Conservation (phyloP, 2,797 vertebrate genomes). For the Vireo griseus region DNA sequence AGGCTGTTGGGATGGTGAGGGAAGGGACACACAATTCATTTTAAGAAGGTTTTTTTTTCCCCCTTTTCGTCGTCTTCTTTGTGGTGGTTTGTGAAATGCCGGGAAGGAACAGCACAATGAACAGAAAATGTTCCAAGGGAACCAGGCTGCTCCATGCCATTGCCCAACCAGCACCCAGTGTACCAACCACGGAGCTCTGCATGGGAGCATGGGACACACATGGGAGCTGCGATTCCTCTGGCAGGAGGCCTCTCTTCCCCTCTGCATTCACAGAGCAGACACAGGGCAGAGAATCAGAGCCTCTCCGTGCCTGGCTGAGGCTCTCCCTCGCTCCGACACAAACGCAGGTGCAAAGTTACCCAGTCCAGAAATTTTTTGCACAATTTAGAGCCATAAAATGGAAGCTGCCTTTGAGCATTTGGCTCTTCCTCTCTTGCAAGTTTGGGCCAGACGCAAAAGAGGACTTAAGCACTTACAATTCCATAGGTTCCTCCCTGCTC, state of each 20-base stretch:
- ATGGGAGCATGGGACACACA: not conserved
- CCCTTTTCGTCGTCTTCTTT: not conserved
- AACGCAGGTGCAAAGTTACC: slow-evolving; percentile 27
- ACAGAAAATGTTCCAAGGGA: slow-evolving; percentile 31
- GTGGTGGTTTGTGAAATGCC: slow-evolving; percentile 50
- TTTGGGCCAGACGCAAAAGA: slow-evolving; percentile 51
- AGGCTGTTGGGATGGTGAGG: not conserved
- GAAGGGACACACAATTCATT: slow-evolving; percentile 29
- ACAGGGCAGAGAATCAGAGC: not conserved
- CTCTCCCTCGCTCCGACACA: not conserved
- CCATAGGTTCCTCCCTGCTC: slow-evolving; percentile 46
- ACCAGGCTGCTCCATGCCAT: not conserved
- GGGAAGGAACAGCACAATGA: slow-evolving; percentile 21
- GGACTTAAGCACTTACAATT: slow-evolving; percentile 27
- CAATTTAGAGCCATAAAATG: slow-evolving; percentile 29
- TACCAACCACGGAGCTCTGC: not conserved
- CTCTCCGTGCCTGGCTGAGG: not conserved
- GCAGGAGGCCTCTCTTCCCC: not conserved
- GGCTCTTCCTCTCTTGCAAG: slow-evolving; percentile 50
- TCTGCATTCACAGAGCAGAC: not conserved
- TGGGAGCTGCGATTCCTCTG: not conserved
- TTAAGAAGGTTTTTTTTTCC: not conserved
- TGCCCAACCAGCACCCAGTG: slow-evolving; percentile 25
- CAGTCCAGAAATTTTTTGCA: not conserved
- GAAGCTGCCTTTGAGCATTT: slow-evolving; percentile 55